Percentiles rank a stretch among this genome's conserved stretches.
phyloP scores from a whole-genome alignment of 2,797 vertebrate species.

The Hirundo rustica region DNA sequence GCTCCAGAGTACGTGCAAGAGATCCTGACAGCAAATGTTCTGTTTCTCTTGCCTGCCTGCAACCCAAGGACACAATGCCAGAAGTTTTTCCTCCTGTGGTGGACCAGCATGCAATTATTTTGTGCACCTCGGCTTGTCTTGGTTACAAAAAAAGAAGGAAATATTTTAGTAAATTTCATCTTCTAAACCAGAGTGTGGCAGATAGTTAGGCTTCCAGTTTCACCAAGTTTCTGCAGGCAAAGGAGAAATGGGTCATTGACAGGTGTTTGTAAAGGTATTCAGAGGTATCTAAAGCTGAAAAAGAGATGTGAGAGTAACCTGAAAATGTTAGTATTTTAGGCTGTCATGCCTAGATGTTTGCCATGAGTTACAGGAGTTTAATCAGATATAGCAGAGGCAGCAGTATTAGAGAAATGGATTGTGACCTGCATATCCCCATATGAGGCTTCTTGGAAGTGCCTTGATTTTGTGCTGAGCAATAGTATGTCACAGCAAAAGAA shows the following conservation, averaged over 20 bases:
- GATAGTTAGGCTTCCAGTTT: background rate
- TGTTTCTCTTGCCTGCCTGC: background rate
- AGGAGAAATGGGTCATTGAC: background rate
- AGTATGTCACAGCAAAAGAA: background rate
- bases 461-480: background rate
- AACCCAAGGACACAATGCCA: background rate
- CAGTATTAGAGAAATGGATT: background rate
- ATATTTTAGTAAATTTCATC: slow-evolving; percentile 14
- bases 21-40: background rate
- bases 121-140: background rate
- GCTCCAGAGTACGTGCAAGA: background rate
- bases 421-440: background rate
- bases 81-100: background rate
- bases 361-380: background rate
- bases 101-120: background rate
- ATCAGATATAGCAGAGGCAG: background rate
- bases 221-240: background rate
- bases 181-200: background rate
- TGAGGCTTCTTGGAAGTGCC: background rate
- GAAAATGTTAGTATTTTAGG: background rate
- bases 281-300: background rate
- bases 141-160: slow-evolving; percentile 8
- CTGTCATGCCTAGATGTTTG: background rate
- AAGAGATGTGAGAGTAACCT: background rate
- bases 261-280: background rate